Evolutionary conservation across 2,888 invertebrate genomes (phyloP).

Genomic region (Heliconius hortense): DNA sequence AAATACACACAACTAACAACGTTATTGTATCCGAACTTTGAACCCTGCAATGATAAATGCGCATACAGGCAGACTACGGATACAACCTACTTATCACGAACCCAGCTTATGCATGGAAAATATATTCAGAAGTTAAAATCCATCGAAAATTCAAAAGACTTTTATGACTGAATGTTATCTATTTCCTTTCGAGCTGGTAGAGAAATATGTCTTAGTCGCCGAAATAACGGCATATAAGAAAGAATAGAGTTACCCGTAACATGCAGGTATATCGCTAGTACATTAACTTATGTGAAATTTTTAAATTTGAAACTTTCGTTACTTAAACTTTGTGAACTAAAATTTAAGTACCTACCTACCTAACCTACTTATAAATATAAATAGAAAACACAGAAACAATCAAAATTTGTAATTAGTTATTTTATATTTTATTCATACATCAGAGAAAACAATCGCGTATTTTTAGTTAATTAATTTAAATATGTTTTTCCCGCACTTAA

Average conservation of each 20-base stretch:
- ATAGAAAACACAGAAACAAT: background rate
- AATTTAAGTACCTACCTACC: background rate
- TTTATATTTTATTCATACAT: background rate
- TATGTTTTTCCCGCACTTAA: background rate
- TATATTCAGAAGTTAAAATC: slow-evolving; percentile 51
- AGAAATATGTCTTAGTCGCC: slow-evolving; percentile 37
- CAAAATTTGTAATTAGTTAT: background rate
- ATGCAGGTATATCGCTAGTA: slow-evolving; percentile 4
- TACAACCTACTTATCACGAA: slow-evolving; percentile 65
- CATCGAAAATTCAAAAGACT: slow-evolving; percentile 41
- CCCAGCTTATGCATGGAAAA: slow-evolving; percentile 49
- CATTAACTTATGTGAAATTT: background rate
- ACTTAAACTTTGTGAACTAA: background rate
- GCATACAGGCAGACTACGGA: slow-evolving; percentile 53
- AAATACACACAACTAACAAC: slow-evolving; percentile 48
- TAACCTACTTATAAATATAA: background rate
- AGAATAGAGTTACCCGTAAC: slow-evolving; percentile 13
- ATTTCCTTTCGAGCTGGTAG: slow-evolving; percentile 38
- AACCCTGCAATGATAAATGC: slow-evolving; percentile 67
- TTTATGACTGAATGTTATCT: slow-evolving; percentile 43
- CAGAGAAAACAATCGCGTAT: background rate
- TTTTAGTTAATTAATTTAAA: background rate
- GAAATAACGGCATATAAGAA: slow-evolving; percentile 26
- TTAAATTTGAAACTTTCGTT: background rate
- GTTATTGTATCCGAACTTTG: slow-evolving; percentile 68